Conservation (phyloP, 2,113 vertebrate genomes). For the Syrrhaptes paradoxus region DNA sequence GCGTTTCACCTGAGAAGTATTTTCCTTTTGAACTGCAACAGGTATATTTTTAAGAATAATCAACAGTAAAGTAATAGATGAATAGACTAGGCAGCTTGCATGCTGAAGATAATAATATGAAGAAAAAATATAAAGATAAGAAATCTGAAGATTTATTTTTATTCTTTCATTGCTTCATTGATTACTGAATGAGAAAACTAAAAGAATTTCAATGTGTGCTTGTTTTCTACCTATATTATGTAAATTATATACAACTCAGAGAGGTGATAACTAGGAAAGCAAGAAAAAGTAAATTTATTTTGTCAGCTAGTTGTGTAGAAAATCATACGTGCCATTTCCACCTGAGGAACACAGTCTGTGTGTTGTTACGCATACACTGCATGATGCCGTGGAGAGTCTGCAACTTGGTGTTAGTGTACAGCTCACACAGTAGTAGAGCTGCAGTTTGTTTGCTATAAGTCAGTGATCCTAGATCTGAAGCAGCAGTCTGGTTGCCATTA, state of each 20-base stretch:
- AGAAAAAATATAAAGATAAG: neutral
- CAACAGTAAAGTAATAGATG: neutral
- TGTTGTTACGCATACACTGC: accelerated
- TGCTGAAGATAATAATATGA: neutral
- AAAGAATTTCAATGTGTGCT: neutral
- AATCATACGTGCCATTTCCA: neutral
- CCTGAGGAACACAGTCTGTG: neutral
- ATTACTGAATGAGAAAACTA: neutral
- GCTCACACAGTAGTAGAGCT: neutral
- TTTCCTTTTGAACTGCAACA: neutral
- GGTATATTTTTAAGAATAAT: neutral
- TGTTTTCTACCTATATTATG: neutral
- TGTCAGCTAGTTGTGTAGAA: neutral
- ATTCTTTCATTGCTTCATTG: neutral
- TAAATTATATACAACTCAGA: neutral
- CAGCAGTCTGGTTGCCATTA: neutral
- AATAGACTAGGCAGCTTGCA: neutral
- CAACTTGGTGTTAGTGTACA: neutral
- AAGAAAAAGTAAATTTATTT: neutral
- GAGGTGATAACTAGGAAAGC: neutral
- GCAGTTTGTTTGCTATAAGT: neutral
- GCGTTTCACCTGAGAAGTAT: neutral
- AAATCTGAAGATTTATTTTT: neutral
- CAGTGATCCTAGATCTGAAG: neutral
- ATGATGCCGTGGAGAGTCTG: neutral